Base-by-base conservation (phyloP, 2,797 vertebrate genomes). In the Apogon talboti region DNA sequence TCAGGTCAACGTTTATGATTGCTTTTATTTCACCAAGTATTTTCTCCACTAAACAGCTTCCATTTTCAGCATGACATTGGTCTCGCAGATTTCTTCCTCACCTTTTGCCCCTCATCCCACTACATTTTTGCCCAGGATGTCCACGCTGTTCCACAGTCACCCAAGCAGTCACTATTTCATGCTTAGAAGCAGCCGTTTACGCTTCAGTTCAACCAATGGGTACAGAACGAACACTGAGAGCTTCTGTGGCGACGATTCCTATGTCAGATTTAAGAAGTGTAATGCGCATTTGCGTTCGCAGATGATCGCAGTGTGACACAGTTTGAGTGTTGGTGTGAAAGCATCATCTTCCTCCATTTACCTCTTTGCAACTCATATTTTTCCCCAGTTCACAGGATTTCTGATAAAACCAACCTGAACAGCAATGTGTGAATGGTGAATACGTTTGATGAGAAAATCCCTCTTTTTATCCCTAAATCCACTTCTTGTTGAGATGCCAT, bases 401-500 rank as follows among this genome's bases (percentile, higher is more conserved):
- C 63, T 55, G 73, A 81, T 79, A 68, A 76, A 83, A 55, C 69
- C 74, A 66, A 49, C 74, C 74, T 58, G 66, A 83, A 79, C 64
- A 84, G 55, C 81, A 84, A 86, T 52, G 65, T 51, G 43, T 60
- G 60, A 85, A 75, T 65, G 18, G 56, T 70, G 75, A 86, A 80
- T 71, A 59, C 54, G 60, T 58, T 30, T 86, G 70, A 83, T 74
- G 76, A 75, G 74, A 78, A 87, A 88, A 87, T 73, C 65, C 77
- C 38, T n/a, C 41, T 67, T 72, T 80, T 85, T 62, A 80, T 79
- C 72, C 80, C 69, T 85, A 86, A 87, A 84, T 78, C 78, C 84
- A 73, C 71, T 80, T 80, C 65, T 87, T 81, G 83, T 88, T 71
- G 66, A 85, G 81, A 82, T 82, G 81, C 66, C 75, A 80, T 88